Evolutionary conservation across 2,888 invertebrate species (phyloP), one percentile per base, ranked within the genome.

Genomic region (Ypsolopha sequella): DNA sequence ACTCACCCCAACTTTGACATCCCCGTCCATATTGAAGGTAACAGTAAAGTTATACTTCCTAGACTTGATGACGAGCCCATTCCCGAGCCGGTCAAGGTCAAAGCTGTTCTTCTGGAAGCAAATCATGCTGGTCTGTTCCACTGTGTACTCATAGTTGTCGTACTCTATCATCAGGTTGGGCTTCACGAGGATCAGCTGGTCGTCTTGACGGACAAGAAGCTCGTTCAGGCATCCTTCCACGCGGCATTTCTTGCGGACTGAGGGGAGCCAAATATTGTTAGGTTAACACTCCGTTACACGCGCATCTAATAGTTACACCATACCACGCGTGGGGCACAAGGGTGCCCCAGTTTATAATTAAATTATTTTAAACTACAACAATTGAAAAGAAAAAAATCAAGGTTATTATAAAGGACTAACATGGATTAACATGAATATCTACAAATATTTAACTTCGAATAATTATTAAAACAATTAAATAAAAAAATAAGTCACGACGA

Each of bases 31-130:
- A 63, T 90, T 92, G 79, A 93, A 93, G 1, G 91, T 87, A 1
- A 94, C 89, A 79, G 91, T 93, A 67, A 94, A 94, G 51, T 92
- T 92, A 61, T 93, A 92, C 52, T 87, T 87, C 54, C 90, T 88
- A 0, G 93, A 93, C 14, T 90, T 88, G 54, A 94, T 90, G 1
- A 92, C 78, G 0, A 94, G 75, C 0, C 90, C 90, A 52, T 92
- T 89, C 0, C 95, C 95, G 0, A 93, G 81, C 51, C 89, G 88
- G 7, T 90, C 89, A 2, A 95, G 88, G 0, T 89, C 88, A 68
- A 93, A 94, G 50, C 89, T 89, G 61, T 89, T 82, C 68, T 80
- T 89, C 70, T 88, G 88, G 68, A 78, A 88, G 58, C 88, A 90
- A 61, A 89, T 90, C 76, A 80, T 89, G 66, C 84, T 88, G 55